phyloP scores from a whole-genome alignment of 2,113 vertebrate genomes.

The Tringa solitaria region DNA sequence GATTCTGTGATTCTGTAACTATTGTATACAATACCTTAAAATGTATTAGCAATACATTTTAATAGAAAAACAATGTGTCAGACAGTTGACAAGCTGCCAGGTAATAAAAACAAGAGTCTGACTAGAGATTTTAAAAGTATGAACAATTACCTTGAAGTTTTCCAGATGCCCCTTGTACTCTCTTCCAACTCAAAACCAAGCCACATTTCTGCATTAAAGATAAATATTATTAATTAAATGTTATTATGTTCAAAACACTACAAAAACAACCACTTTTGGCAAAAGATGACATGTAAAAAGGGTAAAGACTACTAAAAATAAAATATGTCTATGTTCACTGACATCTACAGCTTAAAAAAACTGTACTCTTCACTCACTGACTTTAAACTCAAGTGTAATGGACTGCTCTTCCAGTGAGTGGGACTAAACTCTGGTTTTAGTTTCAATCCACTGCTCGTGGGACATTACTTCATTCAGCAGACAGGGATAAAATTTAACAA shows the following conservation, averaged over 20 bases:
- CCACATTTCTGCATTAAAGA: constrained; percentile 90
- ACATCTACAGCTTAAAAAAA: not conserved
- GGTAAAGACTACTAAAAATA: not conserved
- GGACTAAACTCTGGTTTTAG: not conserved
- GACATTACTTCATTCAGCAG: not conserved
- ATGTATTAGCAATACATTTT: not conserved
- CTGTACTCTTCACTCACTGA: not conserved
- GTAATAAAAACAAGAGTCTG: not conserved
- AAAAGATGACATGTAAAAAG: not conserved
- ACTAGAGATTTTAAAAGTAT: not conserved
- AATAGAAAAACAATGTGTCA: not conserved
- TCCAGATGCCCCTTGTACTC: constrained; percentile 98
- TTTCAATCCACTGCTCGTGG: not conserved
- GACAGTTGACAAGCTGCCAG: not conserved
- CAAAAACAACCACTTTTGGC: not conserved
- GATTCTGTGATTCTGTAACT: too few relatives aligned
- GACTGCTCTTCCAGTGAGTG: not conserved
- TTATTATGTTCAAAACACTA: not conserved
- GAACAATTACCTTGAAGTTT: constrained; percentile 93
- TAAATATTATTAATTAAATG: not conserved
- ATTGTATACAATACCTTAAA: not conserved
- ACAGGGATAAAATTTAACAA: not conserved
- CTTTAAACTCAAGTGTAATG: not conserved
- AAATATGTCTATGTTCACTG: not conserved
- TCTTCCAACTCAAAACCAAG: constrained; percentile 98